Base-by-base conservation (phyloP, 2,113 vertebrate species). In the Gorsachius goisagi region DNA sequence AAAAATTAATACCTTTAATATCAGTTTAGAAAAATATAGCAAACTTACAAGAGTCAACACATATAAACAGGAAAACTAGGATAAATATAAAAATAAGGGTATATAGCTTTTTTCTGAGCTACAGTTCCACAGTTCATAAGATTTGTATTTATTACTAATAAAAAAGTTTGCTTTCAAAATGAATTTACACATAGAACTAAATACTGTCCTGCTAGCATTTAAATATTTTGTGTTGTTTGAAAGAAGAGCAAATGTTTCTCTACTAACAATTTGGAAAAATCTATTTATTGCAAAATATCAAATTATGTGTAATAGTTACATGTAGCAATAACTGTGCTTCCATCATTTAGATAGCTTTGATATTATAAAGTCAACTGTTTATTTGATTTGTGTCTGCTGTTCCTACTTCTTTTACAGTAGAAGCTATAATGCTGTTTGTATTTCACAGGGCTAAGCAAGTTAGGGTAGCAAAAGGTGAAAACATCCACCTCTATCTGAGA, bases 311-410 rank as follows among this genome's bases (percentile, higher is more conserved):
- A 58, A 8, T 52, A 74, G 45, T 45, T 68, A 81, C 30, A 28
- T 28, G 55, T 41, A 63, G 24, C 26, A 23, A 37, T 39, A 45
- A 17, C 19, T 39, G 20, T 59, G 33, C 21, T 53, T 56, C 68
- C 59, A 67, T 55, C 59, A 47, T 37, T 64, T 60, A 75, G 45
- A 47, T n/a, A 55, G 53, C 41, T 58, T 67, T 66, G 47, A 83
- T 67, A 62, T 69, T 52, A 82, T 81, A 88, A 9, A 80, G 80
- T 18, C 49, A 68, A 52, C 11, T 28, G 30, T 33, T 44, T 96
- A 82, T 75, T 94, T 94, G 28, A 58, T 27, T 92, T 68, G n/a
- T 88, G 85, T 83, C 84, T 96, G 77, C 88, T 94, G 85, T 95
- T 94, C 32, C 52, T 89, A 62, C 47, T 58, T 94, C 50, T 90